Base-by-base conservation (phyloP, 2,888 invertebrate genomes). In the Athetis lepigone region DNA sequence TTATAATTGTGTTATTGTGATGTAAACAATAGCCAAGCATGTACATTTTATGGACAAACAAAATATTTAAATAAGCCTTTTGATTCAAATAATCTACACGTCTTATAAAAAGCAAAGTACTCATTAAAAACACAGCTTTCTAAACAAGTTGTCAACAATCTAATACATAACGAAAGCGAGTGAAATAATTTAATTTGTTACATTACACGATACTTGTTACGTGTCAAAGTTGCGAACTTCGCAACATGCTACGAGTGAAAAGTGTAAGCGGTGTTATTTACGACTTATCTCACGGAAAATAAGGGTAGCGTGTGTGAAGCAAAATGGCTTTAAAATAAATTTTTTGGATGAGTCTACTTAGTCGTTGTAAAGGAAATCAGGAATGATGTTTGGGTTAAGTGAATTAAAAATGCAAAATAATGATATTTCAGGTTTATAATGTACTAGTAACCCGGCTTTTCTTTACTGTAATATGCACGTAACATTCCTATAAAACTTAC, bases 181-280 rank as follows among this genome's bases (percentile, higher is more conserved):
- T 54, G 59, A 67, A 70, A 51, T 77, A 68, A 77, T 80, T 70
- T 58, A 77, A 77, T 77, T 80, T 70, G 75, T 70, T 67, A 50
- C 62, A 67, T 80, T 50, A 63, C 74, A 67, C 70, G 67, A 61
- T 65, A 64, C 45, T 21, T 29, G 55, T n/a, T n/a, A n/a, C 19
- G 47, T 57, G 69, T 60, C 64, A 52, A 57, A 77, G 78, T 77
- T 69, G 25, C 19, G 29, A 77, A 80, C 73, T 73, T 64, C 54
- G 40, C 45, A 58, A 65, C 66, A 62, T 56, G 55, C 51, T 45
- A 21, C 43, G 65, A 73, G 61, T 80, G 58, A 59, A 80, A 68
- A 72, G 77, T 69, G 61, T 57, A 51, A 62, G 61, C 61, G 47
- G 18, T 50, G 60, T 72, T 66, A 65, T 65, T 65, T 65, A 65